Conservation (phyloP, 1,140 invertebrate species). For the Patella vulgata region DNA sequence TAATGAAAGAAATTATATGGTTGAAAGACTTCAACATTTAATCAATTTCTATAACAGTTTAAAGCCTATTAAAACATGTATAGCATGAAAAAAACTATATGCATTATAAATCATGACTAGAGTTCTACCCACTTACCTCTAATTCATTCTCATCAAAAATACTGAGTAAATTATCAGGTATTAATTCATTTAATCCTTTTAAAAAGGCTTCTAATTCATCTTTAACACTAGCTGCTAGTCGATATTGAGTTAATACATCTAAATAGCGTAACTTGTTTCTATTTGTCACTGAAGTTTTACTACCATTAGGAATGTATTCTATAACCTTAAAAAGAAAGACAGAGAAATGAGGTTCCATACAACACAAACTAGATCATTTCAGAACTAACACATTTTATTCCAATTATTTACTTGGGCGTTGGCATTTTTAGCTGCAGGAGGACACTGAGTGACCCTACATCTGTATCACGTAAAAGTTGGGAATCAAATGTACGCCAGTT, state of each 20-base stretch:
- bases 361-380: neutral
- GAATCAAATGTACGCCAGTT: no score
- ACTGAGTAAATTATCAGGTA: slow-evolving; percentile 90
- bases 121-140: slow-evolving; percentile 86
- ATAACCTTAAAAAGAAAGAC: slow-evolving; percentile 67
- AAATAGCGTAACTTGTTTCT: slow-evolving; percentile 84
- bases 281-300: slow-evolving; percentile 77
- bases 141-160: slow-evolving; percentile 97
- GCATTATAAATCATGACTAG: no score
- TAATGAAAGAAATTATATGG: no score
- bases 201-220: slow-evolving; percentile 89
- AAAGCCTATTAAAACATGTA: no score
- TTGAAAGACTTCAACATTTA: no score
- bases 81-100: no score
- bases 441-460: no score
- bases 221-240: slow-evolving; percentile 82
- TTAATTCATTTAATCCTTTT: slow-evolving; percentile 88
- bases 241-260: slow-evolving; percentile 89
- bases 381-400: neutral
- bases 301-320: slow-evolving; percentile 81
- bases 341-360: neutral
- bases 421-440: neutral
- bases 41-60: no score
- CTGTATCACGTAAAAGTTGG: no score
- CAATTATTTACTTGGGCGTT: neutral